phyloP scores from a whole-genome alignment of 2,113 vertebrate species.

The Saccopteryx bilineata region DNA sequence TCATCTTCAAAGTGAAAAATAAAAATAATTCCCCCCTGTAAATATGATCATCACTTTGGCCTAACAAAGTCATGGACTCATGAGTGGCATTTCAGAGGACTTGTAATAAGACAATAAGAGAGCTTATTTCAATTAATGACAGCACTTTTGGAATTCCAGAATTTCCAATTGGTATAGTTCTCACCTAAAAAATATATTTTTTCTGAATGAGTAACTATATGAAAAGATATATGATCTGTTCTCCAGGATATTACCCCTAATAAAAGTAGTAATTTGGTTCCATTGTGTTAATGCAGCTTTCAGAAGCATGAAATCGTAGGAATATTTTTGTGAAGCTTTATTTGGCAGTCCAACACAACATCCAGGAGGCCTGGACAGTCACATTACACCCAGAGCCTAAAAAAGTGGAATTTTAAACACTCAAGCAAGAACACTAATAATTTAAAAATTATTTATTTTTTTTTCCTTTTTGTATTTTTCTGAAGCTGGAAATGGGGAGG shows the following conservation, averaged over 20 bases:
- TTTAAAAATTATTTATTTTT: background rate
- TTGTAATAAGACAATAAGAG: background rate
- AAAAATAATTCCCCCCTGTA: background rate
- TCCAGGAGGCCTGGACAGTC: background rate
- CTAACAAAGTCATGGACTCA: background rate
- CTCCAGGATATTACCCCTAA: background rate
- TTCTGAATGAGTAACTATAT: background rate
- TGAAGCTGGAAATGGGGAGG: no score
- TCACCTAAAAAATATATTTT: background rate
- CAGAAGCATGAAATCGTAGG: background rate
- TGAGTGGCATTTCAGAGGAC: background rate
- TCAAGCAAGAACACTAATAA: background rate
- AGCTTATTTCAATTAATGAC: background rate
- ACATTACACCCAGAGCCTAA: background rate
- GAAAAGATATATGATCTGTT: background rate
- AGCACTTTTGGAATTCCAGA: no score
- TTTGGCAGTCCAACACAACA: background rate
- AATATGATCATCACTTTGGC: background rate
- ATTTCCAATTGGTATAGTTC: background rate
- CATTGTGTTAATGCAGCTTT: background rate
- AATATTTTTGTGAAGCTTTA: background rate
- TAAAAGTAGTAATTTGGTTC: background rate
- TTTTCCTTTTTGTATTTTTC: no score
- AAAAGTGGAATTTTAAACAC: background rate
- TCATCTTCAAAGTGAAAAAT: constrained; percentile 21